Evolutionary conservation across 1,140 invertebrate species (phyloP).

Genomic region (Uloborus diversus): DNA sequence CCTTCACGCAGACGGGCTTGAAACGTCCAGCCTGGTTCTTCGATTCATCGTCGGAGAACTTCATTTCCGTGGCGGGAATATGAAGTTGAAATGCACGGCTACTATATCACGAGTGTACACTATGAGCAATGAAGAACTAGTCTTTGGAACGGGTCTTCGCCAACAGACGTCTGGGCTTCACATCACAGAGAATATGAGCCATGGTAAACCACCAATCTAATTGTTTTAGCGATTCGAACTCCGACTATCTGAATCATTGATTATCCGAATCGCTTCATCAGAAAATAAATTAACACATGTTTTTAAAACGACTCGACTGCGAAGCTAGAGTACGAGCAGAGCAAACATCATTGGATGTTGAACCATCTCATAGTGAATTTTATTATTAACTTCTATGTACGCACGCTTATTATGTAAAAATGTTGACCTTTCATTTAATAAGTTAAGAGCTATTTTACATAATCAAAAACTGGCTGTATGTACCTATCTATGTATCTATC

Average conservation of each 20-base stretch:
- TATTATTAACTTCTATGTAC: background rate
- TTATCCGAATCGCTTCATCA: background rate
- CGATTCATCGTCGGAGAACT: conserved; percentile 33
- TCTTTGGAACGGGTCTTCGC: conserved; percentile 28
- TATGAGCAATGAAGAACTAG: conserved; percentile 58
- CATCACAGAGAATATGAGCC: conserved; percentile 54
- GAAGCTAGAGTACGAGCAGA: background rate
- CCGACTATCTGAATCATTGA: no score
- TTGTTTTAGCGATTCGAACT: no score
- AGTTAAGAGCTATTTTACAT: no score
- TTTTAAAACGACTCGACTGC: background rate
- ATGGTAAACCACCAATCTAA: conserved; percentile 61
- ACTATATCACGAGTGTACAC: conserved; percentile 57
- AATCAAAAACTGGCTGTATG: no score
- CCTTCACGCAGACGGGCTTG: conserved; percentile 52
- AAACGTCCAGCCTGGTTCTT: conserved; percentile 52
- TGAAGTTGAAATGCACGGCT: conserved; percentile 58
- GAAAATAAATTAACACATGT: background rate
- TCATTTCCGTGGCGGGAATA: conserved; percentile 52
- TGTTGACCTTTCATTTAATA: no score
- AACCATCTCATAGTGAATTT: background rate
- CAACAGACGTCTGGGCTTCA: conserved; percentile 40
- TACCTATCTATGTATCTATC: no score
- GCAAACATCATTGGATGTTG: background rate
- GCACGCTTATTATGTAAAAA: no score